Percentiles rank a stretch among this genome's conserved stretches.
Conservation (phyloP, 1,140 invertebrate genomes). For the Nasonia giraulti region DNA sequence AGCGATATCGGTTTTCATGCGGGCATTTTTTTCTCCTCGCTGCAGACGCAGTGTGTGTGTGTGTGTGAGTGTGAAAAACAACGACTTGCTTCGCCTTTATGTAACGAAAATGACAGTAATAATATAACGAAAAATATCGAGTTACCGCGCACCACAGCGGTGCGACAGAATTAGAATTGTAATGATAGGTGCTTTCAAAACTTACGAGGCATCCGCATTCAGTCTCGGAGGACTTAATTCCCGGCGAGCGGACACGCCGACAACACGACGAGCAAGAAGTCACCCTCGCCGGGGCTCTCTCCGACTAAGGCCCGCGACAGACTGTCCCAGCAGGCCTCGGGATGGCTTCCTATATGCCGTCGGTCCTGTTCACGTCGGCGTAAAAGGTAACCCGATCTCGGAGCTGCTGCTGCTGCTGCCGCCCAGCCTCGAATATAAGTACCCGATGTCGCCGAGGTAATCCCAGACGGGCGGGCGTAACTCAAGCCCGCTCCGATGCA, state of each 20-base stretch:
- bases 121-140: slow-evolving; percentile 26
- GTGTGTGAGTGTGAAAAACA: no score
- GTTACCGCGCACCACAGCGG: neutral
- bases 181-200: neutral
- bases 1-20: slow-evolving; percentile 33
- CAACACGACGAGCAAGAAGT: slow-evolving; percentile 58
- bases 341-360: slow-evolving; percentile 76
- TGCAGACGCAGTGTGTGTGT: neutral
- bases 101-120: slow-evolving; percentile 25
- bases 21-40: neutral
- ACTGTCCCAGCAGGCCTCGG: slow-evolving; percentile 70
- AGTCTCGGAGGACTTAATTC: neutral
- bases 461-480: slow-evolving; percentile 73
- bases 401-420: no score
- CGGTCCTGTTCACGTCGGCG: slow-evolving; percentile 74
- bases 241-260: slow-evolving; percentile 28
- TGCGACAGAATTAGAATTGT: neutral
- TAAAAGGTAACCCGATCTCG: slow-evolving; percentile 74
- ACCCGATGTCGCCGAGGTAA: slow-evolving; percentile 62
- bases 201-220: neutral
- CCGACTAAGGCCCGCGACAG: slow-evolving; percentile 51
- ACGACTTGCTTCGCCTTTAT: neutral
- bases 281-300: neutral
- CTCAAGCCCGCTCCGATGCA: slow-evolving; percentile 64
- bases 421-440: slow-evolving; percentile 5